Evolutionary conservation across 1,140 invertebrate species (phyloP), one percentile per base, ranked within the genome.

Genomic region (Microplitis mediator): DNA sequence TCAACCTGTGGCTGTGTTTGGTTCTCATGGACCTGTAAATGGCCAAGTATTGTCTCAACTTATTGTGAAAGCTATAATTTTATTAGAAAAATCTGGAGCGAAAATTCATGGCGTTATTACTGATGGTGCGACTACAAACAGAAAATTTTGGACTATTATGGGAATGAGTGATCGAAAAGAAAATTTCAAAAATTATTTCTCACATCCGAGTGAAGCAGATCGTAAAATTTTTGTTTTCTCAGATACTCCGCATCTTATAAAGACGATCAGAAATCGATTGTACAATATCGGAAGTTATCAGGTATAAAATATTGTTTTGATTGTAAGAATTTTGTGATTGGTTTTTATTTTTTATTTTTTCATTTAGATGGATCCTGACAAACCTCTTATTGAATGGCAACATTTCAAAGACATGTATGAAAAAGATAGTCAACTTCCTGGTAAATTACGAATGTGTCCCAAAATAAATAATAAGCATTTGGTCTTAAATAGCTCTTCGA

Each of bases 241-340:
- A n/a, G n/a, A n/a, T n/a, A n/a, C n/a, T n/a, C n/a, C n/a, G n/a
- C n/a, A n/a, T n/a, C n/a, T n/a, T n/a, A 36, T 71, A 0, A 74
- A 74, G 36, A 74, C 54, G n/a, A 68, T 71, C 13, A 16, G 73
- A 23, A 73, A 73, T 54, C 58, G 72, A 9, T n/a, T 73, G 36
- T 36, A 69, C 67, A 73, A 62, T 31, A 69, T 50, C 1, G 34
- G 50, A 62, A 23, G 39, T 5, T 56, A 61, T 34, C 36, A 62
- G 72, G 72, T 73, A 52, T 6, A 36, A 36, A 65, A 50, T 23
- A 31, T 8, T 14, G n/a, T 71, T 83, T 82, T 13, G 79, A 73
- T 14, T 45, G 64, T 62, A 9, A 36, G 31, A 23, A 65, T 65
- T n/a, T n/a, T n/a, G n/a, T 39, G 14, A 14, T 50, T 65, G 16